Evolutionary conservation across 1,140 invertebrate genomes (phyloP).

Genomic region (Camponotus floridanus): DNA sequence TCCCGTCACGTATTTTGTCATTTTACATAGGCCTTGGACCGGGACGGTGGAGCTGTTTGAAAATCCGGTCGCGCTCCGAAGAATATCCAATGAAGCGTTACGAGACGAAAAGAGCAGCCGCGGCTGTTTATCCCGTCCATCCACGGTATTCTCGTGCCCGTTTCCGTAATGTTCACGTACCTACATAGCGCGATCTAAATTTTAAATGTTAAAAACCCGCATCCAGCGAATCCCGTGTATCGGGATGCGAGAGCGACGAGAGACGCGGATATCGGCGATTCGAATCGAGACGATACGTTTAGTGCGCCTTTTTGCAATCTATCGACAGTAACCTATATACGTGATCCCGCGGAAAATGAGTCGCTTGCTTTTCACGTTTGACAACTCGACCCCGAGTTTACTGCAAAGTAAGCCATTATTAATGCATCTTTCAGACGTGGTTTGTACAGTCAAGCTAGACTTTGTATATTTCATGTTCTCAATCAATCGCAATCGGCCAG

Average conservation of each 20-base stretch:
- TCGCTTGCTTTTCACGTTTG: not conserved
- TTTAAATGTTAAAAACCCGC: constrained; percentile 69
- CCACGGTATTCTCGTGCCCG: constrained; percentile 45
- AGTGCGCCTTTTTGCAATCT: constrained; percentile 36
- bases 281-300: constrained; percentile 41
- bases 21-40: constrained; percentile 52
- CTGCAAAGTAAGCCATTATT: constrained; percentile 13
- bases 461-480: not conserved
- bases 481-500: not conserved
- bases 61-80: constrained; percentile 59
- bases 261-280: constrained; percentile 45
- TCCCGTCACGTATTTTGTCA: constrained; percentile 67
- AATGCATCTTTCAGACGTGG: not conserved
- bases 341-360: constrained; percentile 35
- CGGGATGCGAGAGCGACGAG: not conserved
- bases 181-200: constrained; percentile 62
- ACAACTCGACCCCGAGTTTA: constrained; percentile 23
- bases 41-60: constrained; percentile 21
- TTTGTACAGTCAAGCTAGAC: not conserved
- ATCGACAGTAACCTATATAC: constrained; percentile 38
- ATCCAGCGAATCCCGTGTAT: constrained; percentile 42
- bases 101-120: constrained; percentile 28
- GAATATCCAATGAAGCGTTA: constrained; percentile 69
- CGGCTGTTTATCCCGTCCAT: constrained; percentile 54
- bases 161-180: constrained; percentile 55